A percentile compares a stretch with the other conserved stretches of the same genome.
Evolutionary conservation across 2,113 vertebrate genomes (phyloP).

Genomic region (Prunella fulvescens): DNA sequence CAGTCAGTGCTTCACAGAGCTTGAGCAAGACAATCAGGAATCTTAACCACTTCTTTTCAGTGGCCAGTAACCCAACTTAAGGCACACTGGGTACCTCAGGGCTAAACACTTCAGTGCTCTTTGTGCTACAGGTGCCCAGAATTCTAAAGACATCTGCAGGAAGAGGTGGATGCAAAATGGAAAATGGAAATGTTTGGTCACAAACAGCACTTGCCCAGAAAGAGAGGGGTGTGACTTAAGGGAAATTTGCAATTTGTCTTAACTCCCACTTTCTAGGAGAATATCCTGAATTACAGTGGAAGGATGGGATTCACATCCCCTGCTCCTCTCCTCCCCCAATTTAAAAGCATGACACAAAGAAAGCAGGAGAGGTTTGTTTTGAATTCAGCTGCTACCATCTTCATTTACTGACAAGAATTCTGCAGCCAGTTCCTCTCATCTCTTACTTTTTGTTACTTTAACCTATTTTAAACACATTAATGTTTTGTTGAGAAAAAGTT

Average conservation of each 20-base stretch:
- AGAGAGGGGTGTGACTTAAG: not conserved
- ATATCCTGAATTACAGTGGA: not conserved
- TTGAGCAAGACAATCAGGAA: not conserved
- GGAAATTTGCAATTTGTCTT: not conserved
- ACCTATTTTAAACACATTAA: not conserved
- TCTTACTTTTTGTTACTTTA: not conserved
- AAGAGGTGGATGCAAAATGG: not conserved
- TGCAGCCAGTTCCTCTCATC: not conserved
- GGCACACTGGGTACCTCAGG: not conserved
- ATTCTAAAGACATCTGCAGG: not conserved
- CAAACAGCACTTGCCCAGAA: not conserved
- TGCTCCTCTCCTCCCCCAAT: fast-evolving
- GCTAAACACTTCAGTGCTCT: not conserved
- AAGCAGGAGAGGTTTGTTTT: not conserved
- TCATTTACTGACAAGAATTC: not conserved
- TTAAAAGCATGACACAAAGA: not conserved
- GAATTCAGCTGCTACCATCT: not conserved
- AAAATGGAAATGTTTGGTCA: not conserved
- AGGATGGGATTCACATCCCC: not conserved
- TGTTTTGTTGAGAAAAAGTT: not conserved
- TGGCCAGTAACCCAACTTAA: not conserved
- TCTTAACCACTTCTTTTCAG: not conserved
- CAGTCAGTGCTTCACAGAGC: not conserved
- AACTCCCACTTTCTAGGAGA: not conserved
- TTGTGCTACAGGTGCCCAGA: not conserved